A percentile compares a stretch with the other conserved stretches of the same genome.
Conservation (phyloP, 2,113 vertebrate species). For the Mellivora capensis region DNA sequence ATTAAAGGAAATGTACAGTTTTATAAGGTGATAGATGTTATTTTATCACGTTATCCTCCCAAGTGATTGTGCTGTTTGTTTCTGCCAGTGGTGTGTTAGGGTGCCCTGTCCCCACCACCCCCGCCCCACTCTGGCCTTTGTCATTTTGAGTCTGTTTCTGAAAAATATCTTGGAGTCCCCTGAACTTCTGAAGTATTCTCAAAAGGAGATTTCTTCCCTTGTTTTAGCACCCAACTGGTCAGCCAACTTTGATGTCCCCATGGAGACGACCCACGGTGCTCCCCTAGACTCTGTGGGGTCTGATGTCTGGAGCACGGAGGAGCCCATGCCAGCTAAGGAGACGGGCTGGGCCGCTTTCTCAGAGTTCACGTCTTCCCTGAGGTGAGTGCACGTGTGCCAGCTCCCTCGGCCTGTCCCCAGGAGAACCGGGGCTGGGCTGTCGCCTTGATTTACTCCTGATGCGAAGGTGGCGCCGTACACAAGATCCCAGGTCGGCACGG, state of each 20-base stretch:
- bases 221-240: conserved; percentile 92
- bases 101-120: background rate
- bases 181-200: background rate
- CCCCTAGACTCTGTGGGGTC: conserved; percentile 83
- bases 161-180: background rate
- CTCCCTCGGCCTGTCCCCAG: accelerated
- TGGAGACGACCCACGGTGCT: conserved; percentile 91
- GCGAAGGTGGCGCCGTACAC: background rate
- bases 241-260: conserved; percentile 95
- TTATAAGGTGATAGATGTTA: accelerated
- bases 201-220: background rate
- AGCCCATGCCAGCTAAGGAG: conserved; percentile 84
- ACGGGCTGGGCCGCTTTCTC: conserved; percentile 95
- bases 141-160: background rate
- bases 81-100: accelerated
- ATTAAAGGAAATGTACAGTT: background rate
- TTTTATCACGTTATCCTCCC: background rate
- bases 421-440: accelerated
- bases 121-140: background rate
- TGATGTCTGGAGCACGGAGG: conserved; percentile 89
- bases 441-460: background rate
- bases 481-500: background rate
- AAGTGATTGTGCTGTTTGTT: accelerated
- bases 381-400: conserved; percentile 72
- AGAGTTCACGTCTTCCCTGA: conserved; percentile 88